Evolutionary conservation across 2,888 invertebrate genomes (phyloP).

Genomic region (Nineta flava): DNA sequence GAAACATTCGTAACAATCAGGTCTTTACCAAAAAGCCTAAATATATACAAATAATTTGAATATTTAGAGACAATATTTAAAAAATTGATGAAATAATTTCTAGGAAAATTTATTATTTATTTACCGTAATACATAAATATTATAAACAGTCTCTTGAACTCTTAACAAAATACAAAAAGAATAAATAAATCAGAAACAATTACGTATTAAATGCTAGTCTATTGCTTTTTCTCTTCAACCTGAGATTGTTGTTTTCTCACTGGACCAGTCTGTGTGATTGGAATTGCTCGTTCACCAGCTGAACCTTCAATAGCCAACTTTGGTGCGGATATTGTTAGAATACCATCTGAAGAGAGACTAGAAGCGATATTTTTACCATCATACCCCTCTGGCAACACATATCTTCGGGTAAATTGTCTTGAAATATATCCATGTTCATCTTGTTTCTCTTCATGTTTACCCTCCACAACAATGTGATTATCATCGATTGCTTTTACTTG

Average conservation of each 20-base stretch:
- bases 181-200: too few relatives aligned
- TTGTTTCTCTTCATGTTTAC: slow-evolving; percentile 59
- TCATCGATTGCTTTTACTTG: slow-evolving; percentile 58
- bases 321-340: slow-evolving; percentile 51
- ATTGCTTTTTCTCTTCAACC: too few relatives aligned
- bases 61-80: too few relatives aligned
- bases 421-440: slow-evolving; percentile 61
- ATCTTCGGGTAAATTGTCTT: slow-evolving; percentile 59
- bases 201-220: too few relatives aligned
- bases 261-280: slow-evolving; percentile 27
- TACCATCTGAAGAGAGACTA: slow-evolving; percentile 58
- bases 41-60: too few relatives aligned
- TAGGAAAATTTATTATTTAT: too few relatives aligned
- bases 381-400: slow-evolving; percentile 55
- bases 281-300: slow-evolving; percentile 27
- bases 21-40: too few relatives aligned
- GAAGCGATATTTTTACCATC: slow-evolving; percentile 57
- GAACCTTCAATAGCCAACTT: slow-evolving; percentile 26
- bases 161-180: too few relatives aligned
- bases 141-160: too few relatives aligned
- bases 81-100: too few relatives aligned
- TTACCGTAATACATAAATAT: too few relatives aligned
- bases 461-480: slow-evolving; percentile 53
- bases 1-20: too few relatives aligned
- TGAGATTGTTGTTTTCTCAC: slow-evolving; percentile 10